Conservation (phyloP, 2,113 vertebrate genomes). For the Malurus elegans region DNA sequence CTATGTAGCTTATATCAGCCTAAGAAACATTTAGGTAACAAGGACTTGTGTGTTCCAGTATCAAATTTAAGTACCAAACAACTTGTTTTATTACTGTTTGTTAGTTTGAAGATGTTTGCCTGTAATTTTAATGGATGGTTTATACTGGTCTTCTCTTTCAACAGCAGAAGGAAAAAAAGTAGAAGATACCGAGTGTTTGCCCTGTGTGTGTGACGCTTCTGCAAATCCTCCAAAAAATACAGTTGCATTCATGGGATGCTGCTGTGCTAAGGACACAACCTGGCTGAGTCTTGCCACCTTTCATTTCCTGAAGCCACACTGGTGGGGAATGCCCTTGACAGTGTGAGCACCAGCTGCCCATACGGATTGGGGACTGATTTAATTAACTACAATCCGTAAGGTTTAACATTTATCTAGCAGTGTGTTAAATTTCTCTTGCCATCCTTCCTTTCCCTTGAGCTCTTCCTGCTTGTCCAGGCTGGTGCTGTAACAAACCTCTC, state of each 20-base stretch:
- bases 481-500: background rate
- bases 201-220: background rate
- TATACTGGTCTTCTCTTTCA: background rate
- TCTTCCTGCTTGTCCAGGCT: slow-evolving; percentile 18
- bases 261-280: background rate
- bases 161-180: background rate
- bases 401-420: background rate
- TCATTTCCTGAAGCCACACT: background rate
- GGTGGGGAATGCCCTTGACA: background rate
- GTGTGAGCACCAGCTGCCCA: background rate
- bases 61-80: background rate
- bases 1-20: background rate
- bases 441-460: background rate
- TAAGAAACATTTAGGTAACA: background rate
- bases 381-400: background rate
- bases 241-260: background rate
- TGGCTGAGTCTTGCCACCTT: background rate
- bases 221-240: background rate
- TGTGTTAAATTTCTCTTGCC: background rate
- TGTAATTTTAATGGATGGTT: background rate
- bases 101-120: background rate
- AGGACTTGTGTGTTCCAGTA: background rate
- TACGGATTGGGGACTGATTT: background rate
- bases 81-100: background rate
- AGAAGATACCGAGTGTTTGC: background rate